These are phyloP conservation scores for Cryptocephalus primarius DNA, from an alignment of 2,888 invertebrate species.

Conservation along the genomic window DNA sequence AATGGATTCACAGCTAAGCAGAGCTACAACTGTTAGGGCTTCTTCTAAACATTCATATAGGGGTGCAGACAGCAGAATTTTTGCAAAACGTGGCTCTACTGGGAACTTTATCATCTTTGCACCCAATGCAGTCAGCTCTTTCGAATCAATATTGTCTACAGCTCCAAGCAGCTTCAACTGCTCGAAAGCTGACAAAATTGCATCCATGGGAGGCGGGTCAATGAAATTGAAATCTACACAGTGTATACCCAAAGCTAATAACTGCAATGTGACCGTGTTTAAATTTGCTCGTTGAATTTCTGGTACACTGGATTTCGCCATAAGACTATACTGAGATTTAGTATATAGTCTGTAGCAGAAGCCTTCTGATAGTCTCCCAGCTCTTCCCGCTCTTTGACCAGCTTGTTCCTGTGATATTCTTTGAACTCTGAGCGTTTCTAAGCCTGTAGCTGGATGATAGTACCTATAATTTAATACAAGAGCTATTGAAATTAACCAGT, in stretches of 20 bases:
- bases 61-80: conserved; percentile 50
- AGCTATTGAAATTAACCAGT: too few species aligned
- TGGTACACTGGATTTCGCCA: conserved; percentile 65
- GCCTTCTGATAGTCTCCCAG: conserved; percentile 79
- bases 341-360: conserved; percentile 83
- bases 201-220: conserved; percentile 72
- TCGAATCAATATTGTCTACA: conserved; percentile 46
- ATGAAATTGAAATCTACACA: conserved; percentile 81
- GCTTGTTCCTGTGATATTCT: conserved; percentile 85
- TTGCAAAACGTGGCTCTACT: conserved; percentile 62
- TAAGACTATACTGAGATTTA: conserved; percentile 57
- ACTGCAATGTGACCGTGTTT: conserved; percentile 63
- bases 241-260: conserved; percentile 42
- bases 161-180: conserved; percentile 61
- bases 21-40: conserved; percentile 74
- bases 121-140: conserved; percentile 66
- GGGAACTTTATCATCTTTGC: conserved; percentile 84
- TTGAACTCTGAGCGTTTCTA: conserved; percentile 73
- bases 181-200: conserved; percentile 51
- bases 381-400: conserved; percentile 86
- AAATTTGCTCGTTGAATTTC: conserved; percentile 71
- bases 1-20: conserved; percentile 81
- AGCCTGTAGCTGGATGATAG: conserved; percentile 69
- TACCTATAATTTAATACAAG: conserved; percentile 39
- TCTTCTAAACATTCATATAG: conserved; percentile 70